A percentile compares a stretch with the other conserved stretches of the same genome.
Evolutionary conservation across 1,140 invertebrate genomes (phyloP).

Genomic region (Drosophila chauvacae): DNA sequence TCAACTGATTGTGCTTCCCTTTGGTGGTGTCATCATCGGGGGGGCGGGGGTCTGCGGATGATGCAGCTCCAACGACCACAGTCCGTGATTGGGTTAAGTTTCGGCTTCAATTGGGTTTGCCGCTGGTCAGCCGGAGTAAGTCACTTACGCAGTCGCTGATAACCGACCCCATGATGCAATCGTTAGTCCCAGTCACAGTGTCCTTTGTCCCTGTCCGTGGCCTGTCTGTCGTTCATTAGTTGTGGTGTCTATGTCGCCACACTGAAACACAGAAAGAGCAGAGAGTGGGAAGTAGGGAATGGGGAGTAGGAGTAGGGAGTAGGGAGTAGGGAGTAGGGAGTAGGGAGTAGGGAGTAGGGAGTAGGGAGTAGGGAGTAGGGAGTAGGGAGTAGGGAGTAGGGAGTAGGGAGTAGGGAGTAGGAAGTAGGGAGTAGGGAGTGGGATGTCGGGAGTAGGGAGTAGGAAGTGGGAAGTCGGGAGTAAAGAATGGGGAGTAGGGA

Average conservation of each 20-base stretch:
- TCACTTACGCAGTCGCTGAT: slow-evolving; percentile 24
- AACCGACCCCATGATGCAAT: background rate
- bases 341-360: no score
- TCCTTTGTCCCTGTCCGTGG: slow-evolving; percentile 6
- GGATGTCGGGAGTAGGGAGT: background rate
- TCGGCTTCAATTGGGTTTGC: slow-evolving; percentile 29
- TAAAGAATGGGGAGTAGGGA: background rate
- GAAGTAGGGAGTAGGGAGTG: background rate
- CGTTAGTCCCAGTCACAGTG: slow-evolving; percentile 1
- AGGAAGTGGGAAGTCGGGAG: background rate
- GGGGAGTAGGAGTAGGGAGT: background rate
- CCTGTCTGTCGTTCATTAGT: slow-evolving; percentile 60
- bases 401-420: background rate
- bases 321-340: background rate
- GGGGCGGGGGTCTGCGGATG: no score
- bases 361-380: background rate
- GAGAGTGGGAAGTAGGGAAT: background rate
- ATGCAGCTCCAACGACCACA: background rate
- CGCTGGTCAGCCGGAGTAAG: slow-evolving; percentile 26
- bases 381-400: background rate
- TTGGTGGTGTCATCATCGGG: background rate
- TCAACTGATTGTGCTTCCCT: background rate
- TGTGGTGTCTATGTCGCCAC: slow-evolving; percentile 62
- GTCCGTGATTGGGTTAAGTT: slow-evolving; percentile 38
- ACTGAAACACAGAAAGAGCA: background rate